Conservation (phyloP, 1,140 invertebrate genomes). For the Streblospio benedicti region DNA sequence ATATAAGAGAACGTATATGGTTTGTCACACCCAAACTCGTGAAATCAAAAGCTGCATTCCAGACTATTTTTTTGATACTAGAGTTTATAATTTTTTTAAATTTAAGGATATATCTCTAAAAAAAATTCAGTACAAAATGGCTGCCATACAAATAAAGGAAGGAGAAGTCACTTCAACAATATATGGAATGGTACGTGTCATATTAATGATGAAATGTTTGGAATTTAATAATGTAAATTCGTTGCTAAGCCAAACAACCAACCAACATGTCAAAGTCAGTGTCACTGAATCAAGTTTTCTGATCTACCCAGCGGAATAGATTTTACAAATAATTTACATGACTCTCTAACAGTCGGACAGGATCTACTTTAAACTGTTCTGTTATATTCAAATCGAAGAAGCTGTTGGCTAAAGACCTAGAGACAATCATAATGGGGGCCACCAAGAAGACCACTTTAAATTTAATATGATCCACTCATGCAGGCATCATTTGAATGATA, state of each 20-base stretch:
- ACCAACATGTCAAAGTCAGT: no score
- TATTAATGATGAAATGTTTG: not conserved
- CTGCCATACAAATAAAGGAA: conserved; percentile 43
- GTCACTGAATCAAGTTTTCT: no score
- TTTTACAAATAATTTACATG: not conserved
- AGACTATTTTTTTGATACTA: no score
- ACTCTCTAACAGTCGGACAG: not conserved
- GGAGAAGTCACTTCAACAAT: conserved; percentile 45
- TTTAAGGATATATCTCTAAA: no score
- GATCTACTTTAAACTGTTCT: not conserved
- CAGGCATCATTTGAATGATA: no score
- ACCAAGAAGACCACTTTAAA: no score
- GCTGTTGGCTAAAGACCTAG: not conserved
- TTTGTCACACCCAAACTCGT: no score
- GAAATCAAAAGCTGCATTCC: no score
- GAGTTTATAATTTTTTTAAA: no score
- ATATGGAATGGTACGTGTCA: conserved; percentile 36
- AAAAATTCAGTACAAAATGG: no score
- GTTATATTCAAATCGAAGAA: not conserved
- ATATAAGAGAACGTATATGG: no score
- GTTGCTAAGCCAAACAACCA: not conserved
- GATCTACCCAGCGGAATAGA: not conserved
- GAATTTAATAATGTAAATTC: not conserved
- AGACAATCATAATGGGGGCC: not conserved
- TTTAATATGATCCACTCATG: no score